Evolutionary conservation across 1,140 invertebrate genomes (phyloP), one percentile per base, ranked within the genome.

Genomic region (Vollenhovia emeryi): DNA sequence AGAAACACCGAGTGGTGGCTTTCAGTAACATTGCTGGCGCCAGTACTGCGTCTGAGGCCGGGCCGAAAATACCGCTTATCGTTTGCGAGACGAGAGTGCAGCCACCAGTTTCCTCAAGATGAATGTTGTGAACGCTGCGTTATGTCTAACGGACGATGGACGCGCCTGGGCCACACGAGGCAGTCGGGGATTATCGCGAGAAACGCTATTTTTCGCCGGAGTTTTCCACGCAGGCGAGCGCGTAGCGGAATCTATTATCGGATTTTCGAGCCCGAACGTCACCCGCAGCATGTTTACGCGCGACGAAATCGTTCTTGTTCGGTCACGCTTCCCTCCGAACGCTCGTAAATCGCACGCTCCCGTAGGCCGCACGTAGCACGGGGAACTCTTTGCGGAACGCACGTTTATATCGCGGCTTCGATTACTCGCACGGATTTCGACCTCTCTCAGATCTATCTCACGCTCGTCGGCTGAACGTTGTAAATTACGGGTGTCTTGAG

Each of bases 261-360:
- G 76, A 80, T 82, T 80, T 80, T 57, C 48, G 60, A 57, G 36
- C 18, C 30, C n/a, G 60, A 40, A 73, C 45, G 27, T 11, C 40
- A 27, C 36, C 30, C 43, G 45, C 45, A 60, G 30, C 13, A 43
- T 62, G 9, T 78, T 76, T 76, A 84, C 45, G 55, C 55, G 45
- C 45, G 62, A 24, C 11, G 27, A 66, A 45, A 60, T 79, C 45
- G 27, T 45, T 60, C 30, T 82, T 83, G 75, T 86, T 73, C 69
- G 84, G 36, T 86, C 86, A 86, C 84, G 86, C 69, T 50, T 85
- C 64, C 52, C 21, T 52, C 52, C 8, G 57, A 69, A 86, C 66
- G 74, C 48, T 40, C 45, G 57, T 87, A 87, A 84, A 86, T 85
- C 80, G 45, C 78, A n/a, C n/a, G n/a, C 48, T 71, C 66, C 27